These are phyloP conservation scores for Sebastes oblongus DNA, from an alignment of 2,797 vertebrate genomes.

Conservation along the genomic window DNA sequence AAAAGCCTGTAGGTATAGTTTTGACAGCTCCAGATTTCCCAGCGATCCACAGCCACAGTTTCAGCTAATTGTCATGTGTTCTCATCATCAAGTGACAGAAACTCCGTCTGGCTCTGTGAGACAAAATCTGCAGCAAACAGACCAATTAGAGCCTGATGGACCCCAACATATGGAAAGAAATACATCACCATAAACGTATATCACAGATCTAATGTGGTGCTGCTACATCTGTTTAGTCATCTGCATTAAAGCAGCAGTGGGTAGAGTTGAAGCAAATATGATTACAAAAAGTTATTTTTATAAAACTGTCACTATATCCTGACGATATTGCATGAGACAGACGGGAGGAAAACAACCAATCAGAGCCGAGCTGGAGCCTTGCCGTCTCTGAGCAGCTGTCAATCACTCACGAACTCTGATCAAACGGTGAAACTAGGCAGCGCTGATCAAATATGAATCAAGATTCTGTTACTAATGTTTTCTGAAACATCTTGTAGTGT, in stretches of 20 bases:
- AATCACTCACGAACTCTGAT: too few species aligned
- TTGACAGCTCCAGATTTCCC: neutral
- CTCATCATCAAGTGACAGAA: neutral
- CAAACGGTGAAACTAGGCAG: too few species aligned
- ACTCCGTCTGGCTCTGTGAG: neutral
- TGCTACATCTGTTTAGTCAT: neutral
- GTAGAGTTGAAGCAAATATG: too few species aligned
- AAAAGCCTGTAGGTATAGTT: neutral
- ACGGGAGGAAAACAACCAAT: too few species aligned
- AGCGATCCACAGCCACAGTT: neutral
- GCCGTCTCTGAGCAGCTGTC: too few species aligned
- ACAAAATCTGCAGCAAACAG: constrained; percentile 8
- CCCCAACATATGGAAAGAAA: neutral
- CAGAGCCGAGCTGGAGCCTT: too few species aligned
- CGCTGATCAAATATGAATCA: too few species aligned
- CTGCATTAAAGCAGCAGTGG: neutral
- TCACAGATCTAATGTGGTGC: neutral
- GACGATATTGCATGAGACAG: too few species aligned
- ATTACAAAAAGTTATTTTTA: too few species aligned
- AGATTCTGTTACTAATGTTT: too few species aligned
- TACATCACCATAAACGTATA: neutral
- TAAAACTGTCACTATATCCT: too few species aligned
- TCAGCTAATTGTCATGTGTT: neutral
- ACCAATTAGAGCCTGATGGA: constrained; percentile 5
- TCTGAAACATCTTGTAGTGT: too few species aligned